Evolutionary conservation across 2,888 invertebrate genomes (phyloP).

Genomic region (Calameuta idolon): DNA sequence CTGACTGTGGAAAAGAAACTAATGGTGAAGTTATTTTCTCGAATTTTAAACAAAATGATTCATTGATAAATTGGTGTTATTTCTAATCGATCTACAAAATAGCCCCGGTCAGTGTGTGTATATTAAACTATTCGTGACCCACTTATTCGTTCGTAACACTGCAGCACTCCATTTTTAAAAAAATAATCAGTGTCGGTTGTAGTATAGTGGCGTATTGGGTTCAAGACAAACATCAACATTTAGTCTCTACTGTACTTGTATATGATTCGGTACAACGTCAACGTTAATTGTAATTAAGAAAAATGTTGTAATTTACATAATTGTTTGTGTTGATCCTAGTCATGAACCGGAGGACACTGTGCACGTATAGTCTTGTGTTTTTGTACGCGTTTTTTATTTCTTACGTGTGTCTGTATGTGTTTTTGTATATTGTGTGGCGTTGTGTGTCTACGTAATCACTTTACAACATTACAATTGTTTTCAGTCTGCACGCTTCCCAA

Average conservation of each 20-base stretch:
- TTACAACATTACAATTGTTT: conserved; percentile 56
- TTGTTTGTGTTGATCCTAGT: conserved; percentile 45
- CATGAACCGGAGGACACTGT: conserved; percentile 57
- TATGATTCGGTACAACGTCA: conserved; percentile 40
- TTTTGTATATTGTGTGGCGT: conserved; percentile 39
- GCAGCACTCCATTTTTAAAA: conserved; percentile 57
- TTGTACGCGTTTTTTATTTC: background rate
- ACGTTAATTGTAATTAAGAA: conserved; percentile 38
- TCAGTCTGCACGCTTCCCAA: conserved; percentile 58
- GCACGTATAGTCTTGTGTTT: conserved; percentile 32
- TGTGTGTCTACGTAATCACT: conserved; percentile 52
- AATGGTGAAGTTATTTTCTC: conserved; percentile 26
- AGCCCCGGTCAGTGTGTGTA: conserved; percentile 48
- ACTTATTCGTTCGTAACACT: conserved; percentile 46
- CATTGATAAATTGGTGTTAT: conserved; percentile 13
- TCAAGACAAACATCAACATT: conserved; percentile 61
- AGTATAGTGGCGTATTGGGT: conserved; percentile 46
- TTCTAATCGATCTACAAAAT: conserved; percentile 50
- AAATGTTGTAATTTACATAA: conserved; percentile 25
- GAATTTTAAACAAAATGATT: background rate
- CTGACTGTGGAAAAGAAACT: conserved; percentile 16
- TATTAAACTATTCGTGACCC: conserved; percentile 57
- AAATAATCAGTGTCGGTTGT: conserved; percentile 59
- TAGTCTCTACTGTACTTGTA: conserved; percentile 31
- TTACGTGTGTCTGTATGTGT: conserved; percentile 33